These are phyloP conservation scores for Salvelinus sp. DNA, from an alignment of 2,113 vertebrate genomes.

Conservation along the genomic window DNA sequence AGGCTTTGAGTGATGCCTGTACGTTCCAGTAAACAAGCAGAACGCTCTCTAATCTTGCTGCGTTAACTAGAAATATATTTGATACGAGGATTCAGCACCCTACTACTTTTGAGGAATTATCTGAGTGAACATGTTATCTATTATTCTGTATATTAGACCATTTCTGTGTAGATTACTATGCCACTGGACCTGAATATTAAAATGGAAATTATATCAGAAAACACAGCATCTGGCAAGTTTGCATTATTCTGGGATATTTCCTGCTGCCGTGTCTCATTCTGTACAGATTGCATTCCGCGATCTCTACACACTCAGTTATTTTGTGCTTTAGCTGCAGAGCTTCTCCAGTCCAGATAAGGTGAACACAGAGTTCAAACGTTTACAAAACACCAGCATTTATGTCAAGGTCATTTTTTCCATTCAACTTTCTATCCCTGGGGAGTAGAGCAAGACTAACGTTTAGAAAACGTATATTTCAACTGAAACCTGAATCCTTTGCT, in stretches of 20 bases:
- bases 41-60: background rate
- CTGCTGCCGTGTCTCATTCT: conserved; percentile 11
- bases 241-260: background rate
- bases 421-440: background rate
- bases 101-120: too few species aligned
- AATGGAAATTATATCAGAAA: background rate
- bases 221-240: conserved; percentile 9
- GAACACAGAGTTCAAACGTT: conserved; percentile 28
- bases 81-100: too few species aligned
- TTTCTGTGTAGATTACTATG: background rate
- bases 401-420: background rate
- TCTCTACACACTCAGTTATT: conserved; percentile 15
- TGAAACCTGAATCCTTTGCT: conserved; percentile 47
- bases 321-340: conserved; percentile 20
- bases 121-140: background rate
- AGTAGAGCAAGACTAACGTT: conserved; percentile 26
- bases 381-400: conserved; percentile 21
- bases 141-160: background rate
- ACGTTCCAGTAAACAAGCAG: background rate
- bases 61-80: background rate
- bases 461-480: conserved; percentile 45
- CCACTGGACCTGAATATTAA: background rate
- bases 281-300: background rate
- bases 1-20: too few species aligned
- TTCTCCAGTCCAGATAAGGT: conserved; percentile 27